These are phyloP conservation scores for Nipponacmea schrenckii DNA, from an alignment of 2,888 invertebrate species.

Conservation along the genomic window DNA sequence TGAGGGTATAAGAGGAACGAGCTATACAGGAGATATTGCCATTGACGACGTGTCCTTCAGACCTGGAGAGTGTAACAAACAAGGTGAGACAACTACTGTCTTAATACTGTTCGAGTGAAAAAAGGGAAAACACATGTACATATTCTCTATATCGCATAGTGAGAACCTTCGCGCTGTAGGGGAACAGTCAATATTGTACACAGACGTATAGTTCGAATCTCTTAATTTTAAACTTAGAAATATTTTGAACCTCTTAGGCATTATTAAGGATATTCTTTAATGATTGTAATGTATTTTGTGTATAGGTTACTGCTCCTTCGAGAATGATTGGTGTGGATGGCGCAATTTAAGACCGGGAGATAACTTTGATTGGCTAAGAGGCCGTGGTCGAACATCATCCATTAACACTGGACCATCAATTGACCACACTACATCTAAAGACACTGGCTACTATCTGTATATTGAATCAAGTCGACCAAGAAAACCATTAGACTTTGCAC, in stretches of 20 bases:
- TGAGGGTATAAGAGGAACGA: slow-evolving; percentile 58
- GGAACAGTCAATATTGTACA: no score
- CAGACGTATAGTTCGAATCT: neutral
- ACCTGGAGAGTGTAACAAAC: slow-evolving; percentile 35
- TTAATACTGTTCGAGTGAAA: neutral
- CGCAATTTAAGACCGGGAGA: slow-evolving; percentile 49
- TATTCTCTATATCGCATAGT: no score
- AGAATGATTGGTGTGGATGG: slow-evolving; percentile 61
- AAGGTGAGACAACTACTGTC: slow-evolving; percentile 27
- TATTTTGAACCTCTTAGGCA: slow-evolving; percentile 57
- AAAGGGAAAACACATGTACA: no score
- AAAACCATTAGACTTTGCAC: slow-evolving; percentile 42
- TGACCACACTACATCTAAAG: slow-evolving; percentile 45
- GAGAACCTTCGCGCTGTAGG: no score
- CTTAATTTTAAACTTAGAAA: no score
- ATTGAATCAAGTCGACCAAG: slow-evolving; percentile 50
- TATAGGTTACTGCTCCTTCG: slow-evolving; percentile 62
- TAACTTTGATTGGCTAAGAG: slow-evolving; percentile 62
- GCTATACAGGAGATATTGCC: slow-evolving; percentile 57
- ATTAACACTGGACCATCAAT: slow-evolving; percentile 56
- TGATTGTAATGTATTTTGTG: no score
- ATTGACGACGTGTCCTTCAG: slow-evolving; percentile 54
- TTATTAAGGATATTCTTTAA: neutral
- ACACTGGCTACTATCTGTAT: slow-evolving; percentile 56
- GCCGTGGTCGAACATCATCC: slow-evolving; percentile 45